Evolutionary conservation across 2,888 invertebrate species (phyloP).

Genomic region (Ectobius pallidus): DNA sequence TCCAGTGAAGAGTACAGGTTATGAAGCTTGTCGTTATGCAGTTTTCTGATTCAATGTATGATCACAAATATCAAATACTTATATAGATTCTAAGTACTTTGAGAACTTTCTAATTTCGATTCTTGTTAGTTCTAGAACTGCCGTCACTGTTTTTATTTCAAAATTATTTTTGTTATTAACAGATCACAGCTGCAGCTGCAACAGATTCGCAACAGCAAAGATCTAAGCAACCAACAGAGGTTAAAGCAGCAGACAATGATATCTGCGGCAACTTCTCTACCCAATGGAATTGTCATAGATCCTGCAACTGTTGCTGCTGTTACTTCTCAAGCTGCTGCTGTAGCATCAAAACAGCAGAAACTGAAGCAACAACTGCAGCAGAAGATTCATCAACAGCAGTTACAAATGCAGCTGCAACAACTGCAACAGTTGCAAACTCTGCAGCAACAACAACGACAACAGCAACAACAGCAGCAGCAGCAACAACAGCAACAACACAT

Average conservation of each 20-base stretch:
- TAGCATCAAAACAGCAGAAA: conserved; percentile 54
- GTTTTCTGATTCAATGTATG: too few relatives aligned
- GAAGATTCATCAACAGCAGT: conserved; percentile 57
- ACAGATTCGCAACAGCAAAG: conserved; percentile 58
- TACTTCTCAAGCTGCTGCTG: background rate
- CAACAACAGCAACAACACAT: conserved; percentile 43
- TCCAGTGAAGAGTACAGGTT: too few relatives aligned
- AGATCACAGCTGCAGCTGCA: conserved; percentile 79
- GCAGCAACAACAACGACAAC: conserved; percentile 48
- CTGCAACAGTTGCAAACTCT: conserved; percentile 44
- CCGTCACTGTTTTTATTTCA: too few relatives aligned
- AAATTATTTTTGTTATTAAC: too few relatives aligned
- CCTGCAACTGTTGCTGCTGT: background rate
- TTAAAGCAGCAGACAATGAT: conserved; percentile 50
- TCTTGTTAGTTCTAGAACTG: too few relatives aligned
- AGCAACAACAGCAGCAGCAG: conserved; percentile 43
- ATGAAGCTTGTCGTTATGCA: too few relatives aligned
- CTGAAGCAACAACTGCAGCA: conserved; percentile 51
- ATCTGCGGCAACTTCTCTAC: conserved; percentile 23
- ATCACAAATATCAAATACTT: too few relatives aligned
- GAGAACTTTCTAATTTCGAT: too few relatives aligned
- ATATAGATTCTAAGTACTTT: too few relatives aligned
- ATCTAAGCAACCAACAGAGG: conserved; percentile 44
- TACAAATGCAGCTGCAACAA: conserved; percentile 43
- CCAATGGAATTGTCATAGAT: conserved; percentile 41